Conservation (phyloP, 2,888 invertebrate species). For the Drosophila histrio region DNA sequence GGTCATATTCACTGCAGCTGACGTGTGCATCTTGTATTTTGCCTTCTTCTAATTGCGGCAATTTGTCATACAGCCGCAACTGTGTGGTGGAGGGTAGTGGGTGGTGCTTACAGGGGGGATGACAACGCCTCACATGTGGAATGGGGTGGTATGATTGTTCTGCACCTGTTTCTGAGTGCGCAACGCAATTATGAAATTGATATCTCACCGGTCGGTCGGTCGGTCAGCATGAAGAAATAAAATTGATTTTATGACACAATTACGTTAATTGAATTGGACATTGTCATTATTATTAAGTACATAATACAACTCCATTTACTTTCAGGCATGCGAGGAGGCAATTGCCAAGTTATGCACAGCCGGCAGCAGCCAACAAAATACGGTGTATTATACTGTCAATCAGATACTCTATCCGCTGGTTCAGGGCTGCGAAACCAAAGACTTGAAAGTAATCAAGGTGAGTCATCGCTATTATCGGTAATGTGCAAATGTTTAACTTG, state of each 20-base stretch:
- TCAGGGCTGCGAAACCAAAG: slow-evolving; percentile 98
- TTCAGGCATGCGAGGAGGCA: slow-evolving; percentile 97
- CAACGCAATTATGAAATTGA: slow-evolving; percentile 78
- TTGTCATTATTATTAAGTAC: slow-evolving; percentile 20
- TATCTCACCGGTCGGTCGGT: slow-evolving; percentile 32
- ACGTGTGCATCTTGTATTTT: slow-evolving; percentile 58
- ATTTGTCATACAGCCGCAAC: slow-evolving; percentile 43
- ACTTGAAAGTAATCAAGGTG: slow-evolving; percentile 97
- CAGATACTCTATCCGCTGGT: slow-evolving; percentile 98
- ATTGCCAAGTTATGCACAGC: slow-evolving; percentile 94
- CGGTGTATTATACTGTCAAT: slow-evolving; percentile 94
- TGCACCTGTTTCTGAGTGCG: slow-evolving; percentile 46
- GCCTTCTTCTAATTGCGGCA: slow-evolving; percentile 40
- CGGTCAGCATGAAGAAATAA: slow-evolving; percentile 37
- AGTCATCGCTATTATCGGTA: slow-evolving; percentile 29
- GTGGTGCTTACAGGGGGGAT: slow-evolving; percentile 5
- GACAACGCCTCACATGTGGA: slow-evolving; percentile 21
- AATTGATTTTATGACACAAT: slow-evolving; percentile 67
- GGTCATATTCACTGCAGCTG: slow-evolving; percentile 35
- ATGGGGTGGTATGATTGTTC: slow-evolving; percentile 6
- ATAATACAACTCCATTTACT: neutral
- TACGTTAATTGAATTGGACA: slow-evolving; percentile 40
- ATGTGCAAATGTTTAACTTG: neutral
- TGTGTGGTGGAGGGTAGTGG: slow-evolving; percentile 10
- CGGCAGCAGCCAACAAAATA: slow-evolving; percentile 90